phyloP scores from a whole-genome alignment of 1,140 invertebrate species.

The Papilio aristodemus region DNA sequence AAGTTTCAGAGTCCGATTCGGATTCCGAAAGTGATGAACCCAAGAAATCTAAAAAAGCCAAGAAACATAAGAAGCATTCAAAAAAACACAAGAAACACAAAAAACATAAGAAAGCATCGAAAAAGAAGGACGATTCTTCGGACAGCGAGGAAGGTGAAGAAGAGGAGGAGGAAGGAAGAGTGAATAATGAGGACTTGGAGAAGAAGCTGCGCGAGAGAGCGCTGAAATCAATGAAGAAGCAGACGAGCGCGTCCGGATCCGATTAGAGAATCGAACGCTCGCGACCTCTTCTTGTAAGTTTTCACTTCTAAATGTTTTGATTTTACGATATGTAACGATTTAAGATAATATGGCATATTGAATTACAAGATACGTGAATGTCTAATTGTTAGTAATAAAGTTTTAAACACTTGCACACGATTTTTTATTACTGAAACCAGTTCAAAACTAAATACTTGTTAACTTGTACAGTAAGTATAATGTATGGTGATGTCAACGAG shows the following conservation, averaged over 20 bases:
- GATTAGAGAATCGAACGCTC: slow-evolving; percentile 52
- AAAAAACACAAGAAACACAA: slow-evolving; percentile 86
- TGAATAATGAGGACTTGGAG: slow-evolving; percentile 90
- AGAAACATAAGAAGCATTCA: slow-evolving; percentile 86
- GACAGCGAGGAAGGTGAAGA: slow-evolving; percentile 84
- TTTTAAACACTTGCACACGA: slow-evolving; percentile 44
- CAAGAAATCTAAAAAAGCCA: slow-evolving; percentile 74
- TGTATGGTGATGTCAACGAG: no score
- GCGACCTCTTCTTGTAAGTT: slow-evolving; percentile 17
- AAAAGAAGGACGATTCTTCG: slow-evolving; percentile 84
- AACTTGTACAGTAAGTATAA: no score
- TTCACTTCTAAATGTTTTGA: slow-evolving; percentile 37
- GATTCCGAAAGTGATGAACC: slow-evolving; percentile 79
- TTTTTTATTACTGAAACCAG: slow-evolving; percentile 39
- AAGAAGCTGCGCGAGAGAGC: slow-evolving; percentile 93
- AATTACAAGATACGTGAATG: slow-evolving; percentile 62
- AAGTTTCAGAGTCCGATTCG: slow-evolving; percentile 74
- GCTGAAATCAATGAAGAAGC: slow-evolving; percentile 84
- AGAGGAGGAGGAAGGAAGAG: slow-evolving; percentile 85
- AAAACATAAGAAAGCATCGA: slow-evolving; percentile 83
- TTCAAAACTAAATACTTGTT: no score
- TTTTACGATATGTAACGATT: slow-evolving; percentile 56
- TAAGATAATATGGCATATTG: slow-evolving; percentile 58
- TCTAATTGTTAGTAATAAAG: slow-evolving; percentile 73
- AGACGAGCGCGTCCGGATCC: slow-evolving; percentile 76